Evolutionary conservation across 2,113 vertebrate genomes (phyloP).

Genomic region (Stomatorhinus ivindoensis): DNA sequence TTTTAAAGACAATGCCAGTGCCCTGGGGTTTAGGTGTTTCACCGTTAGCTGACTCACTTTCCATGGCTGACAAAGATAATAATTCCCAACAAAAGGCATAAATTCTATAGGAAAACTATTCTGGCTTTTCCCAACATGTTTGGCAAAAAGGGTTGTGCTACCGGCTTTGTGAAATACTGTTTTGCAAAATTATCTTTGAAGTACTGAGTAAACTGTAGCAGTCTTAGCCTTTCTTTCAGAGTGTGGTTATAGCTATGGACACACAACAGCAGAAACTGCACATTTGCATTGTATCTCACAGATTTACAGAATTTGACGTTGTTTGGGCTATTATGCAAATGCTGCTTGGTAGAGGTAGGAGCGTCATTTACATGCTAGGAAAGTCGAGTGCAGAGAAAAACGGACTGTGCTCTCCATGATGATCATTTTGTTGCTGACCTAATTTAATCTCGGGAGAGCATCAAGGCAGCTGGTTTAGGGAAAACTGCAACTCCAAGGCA

Average conservation of each 20-base stretch:
- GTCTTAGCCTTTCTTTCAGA: background rate
- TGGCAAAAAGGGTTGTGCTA: background rate
- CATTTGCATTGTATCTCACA: background rate
- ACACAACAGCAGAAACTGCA: background rate
- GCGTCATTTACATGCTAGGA: background rate
- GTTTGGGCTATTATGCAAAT: conserved; percentile 6
- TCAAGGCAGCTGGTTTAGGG: background rate
- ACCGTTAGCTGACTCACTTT: background rate
- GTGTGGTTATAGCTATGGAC: background rate
- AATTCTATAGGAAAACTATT: background rate
- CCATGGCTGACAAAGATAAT: background rate
- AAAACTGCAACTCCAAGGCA: background rate
- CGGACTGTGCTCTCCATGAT: background rate
- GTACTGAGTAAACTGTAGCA: background rate
- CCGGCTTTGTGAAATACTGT: background rate
- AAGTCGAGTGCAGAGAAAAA: background rate
- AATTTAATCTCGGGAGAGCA: background rate
- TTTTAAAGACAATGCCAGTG: background rate
- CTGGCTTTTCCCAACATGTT: background rate
- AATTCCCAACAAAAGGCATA: background rate
- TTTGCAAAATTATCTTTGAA: background rate
- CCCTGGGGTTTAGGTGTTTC: background rate
- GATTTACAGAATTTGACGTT: background rate
- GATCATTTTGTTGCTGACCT: background rate
- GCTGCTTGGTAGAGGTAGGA: background rate